A percentile compares a stretch with the other conserved stretches of the same genome.
These are phyloP conservation scores for Chloropsis cyanopogon DNA, from an alignment of 2,113 vertebrate species.

Conservation along the genomic window DNA sequence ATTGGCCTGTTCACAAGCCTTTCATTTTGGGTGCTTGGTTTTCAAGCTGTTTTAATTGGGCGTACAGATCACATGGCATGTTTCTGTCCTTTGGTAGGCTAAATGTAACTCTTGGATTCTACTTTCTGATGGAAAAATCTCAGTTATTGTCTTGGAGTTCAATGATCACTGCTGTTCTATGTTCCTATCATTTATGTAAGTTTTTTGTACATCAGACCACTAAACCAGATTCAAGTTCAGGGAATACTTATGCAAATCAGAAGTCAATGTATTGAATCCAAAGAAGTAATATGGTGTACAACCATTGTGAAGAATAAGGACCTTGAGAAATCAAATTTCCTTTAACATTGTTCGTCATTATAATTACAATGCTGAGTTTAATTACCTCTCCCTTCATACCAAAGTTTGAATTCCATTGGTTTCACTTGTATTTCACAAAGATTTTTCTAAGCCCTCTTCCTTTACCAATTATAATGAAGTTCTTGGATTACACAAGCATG, in stretches of 20 bases:
- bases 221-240: not conserved
- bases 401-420: not conserved
- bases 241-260: not conserved
- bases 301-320: not conserved
- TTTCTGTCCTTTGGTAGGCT: not conserved
- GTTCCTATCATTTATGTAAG: not conserved
- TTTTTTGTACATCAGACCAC: not conserved
- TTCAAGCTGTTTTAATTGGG: conserved; percentile 31
- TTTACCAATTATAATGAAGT: not conserved
- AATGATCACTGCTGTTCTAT: not conserved
- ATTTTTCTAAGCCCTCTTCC: not conserved
- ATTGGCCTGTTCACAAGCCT: conserved; percentile 41
- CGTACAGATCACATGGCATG: not conserved
- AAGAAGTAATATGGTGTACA: not conserved
- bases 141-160: not conserved
- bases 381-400: not conserved
- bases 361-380: not conserved
- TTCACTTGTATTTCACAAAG: not conserved
- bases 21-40: conserved; percentile 16
- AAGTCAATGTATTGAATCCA: not conserved
- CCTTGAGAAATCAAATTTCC: not conserved
- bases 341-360: not conserved
- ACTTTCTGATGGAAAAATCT: not conserved
- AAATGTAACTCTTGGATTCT: not conserved
- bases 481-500: not conserved